Evolutionary conservation across 2,888 invertebrate genomes (phyloP).

Genomic region (Dolichopus griseipennis): DNA sequence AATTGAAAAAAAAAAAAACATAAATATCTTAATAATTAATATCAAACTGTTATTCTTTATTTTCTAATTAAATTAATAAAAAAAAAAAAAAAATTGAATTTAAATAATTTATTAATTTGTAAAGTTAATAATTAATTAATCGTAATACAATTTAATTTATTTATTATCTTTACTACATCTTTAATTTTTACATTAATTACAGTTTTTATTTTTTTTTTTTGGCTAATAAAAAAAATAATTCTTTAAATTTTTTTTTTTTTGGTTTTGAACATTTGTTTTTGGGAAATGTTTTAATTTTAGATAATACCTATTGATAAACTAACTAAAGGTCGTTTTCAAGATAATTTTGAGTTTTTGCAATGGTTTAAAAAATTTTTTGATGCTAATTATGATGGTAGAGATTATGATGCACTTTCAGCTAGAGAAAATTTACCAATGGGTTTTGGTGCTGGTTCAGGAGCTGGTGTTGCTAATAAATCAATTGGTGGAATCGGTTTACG

Average conservation of each 20-base stretch:
- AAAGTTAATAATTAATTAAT: too few species aligned
- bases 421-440: slow-evolving; percentile 82
- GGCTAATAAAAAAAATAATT: neutral
- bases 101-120: too few species aligned
- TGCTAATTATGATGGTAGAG: slow-evolving; percentile 92
- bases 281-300: slow-evolving; percentile 31
- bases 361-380: slow-evolving; percentile 99
- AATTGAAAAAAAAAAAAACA: too few species aligned
- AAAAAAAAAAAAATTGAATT: too few species aligned
- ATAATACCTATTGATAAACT: slow-evolving; percentile 51
- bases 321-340: slow-evolving; percentile 97
- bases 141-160: too few species aligned
- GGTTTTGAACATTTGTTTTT: neutral
- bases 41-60: slow-evolving; percentile 1
- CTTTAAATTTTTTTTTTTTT: neutral
- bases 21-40: neutral
- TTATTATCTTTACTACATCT: neutral
- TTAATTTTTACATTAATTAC: neutral
- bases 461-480: slow-evolving; percentile 23
- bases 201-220: neutral
- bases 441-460: slow-evolving; percentile 48
- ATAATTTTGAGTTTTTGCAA: slow-evolving; percentile 99
- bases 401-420: slow-evolving; percentile 83
- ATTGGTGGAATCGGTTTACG: slow-evolving; percentile 27
- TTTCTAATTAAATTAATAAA: neutral